Evolutionary conservation across 2,888 invertebrate species (phyloP).

Genomic region (Catotricha subobsoleta): DNA sequence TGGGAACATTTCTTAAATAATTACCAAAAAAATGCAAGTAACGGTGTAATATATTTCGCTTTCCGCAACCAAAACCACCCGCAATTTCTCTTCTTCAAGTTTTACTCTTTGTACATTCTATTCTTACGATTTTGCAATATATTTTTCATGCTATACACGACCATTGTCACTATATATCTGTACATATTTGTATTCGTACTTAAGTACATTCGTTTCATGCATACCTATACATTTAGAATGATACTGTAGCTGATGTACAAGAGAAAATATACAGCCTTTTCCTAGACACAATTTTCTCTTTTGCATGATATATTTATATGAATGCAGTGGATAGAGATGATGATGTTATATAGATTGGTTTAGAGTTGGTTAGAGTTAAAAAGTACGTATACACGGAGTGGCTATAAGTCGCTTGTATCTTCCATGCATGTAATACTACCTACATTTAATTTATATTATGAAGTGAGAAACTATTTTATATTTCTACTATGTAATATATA

Average conservation of each 20-base stretch:
- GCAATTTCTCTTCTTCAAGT: background rate
- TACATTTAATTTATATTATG: background rate
- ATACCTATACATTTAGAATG: background rate
- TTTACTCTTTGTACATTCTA: background rate
- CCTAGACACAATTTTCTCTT: no score
- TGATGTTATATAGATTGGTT: no score
- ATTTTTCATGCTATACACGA: background rate
- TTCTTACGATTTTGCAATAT: background rate
- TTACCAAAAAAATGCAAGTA: background rate
- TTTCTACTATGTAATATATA: no score
- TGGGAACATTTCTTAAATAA: background rate
- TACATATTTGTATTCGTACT: background rate
- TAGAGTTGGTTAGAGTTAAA: no score
- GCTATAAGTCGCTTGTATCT: no score
- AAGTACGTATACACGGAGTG: no score
- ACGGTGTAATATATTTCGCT: background rate
- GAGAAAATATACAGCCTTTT: no score
- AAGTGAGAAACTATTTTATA: no score
- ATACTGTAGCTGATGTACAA: no score
- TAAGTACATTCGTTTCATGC: background rate
- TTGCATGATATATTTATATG: no score
- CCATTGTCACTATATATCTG: background rate
- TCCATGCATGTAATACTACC: background rate
- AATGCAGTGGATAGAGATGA: no score
- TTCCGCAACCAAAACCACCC: slow-evolving; percentile 1